Evolutionary conservation across 1,140 invertebrate species (phyloP).

Genomic region (Chionoecetes opilio): DNA sequence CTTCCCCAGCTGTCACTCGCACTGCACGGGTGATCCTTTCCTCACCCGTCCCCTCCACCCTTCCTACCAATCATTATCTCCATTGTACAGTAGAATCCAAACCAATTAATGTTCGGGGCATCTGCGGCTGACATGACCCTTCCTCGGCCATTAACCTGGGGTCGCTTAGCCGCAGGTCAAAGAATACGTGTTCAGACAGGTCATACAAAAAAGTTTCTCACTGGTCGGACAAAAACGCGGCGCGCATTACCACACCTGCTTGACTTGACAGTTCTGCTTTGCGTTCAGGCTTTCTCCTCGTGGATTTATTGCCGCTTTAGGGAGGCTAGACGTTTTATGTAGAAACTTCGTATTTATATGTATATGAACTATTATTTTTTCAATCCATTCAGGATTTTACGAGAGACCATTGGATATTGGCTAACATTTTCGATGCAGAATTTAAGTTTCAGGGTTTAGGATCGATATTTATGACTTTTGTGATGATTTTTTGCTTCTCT

Average conservation of each 20-base stretch:
- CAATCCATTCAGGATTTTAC: no score
- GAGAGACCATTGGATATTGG: no score
- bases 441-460: no score
- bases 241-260: not conserved
- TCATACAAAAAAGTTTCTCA: not conserved
- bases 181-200: not conserved
- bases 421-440: no score
- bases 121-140: not conserved
- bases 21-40: not conserved
- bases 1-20: not conserved
- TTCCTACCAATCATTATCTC: not conserved
- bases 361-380: no score
- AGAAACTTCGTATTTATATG: not conserved
- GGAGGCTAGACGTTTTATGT: not conserved
- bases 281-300: not conserved
- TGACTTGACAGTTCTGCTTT: slow-evolving; percentile 28
- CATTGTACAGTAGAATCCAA: slow-evolving; percentile 13
- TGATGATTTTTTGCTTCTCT: no score
- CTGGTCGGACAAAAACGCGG: not conserved
- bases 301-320: slow-evolving; percentile 1
- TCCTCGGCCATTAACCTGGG: slow-evolving; percentile 3
- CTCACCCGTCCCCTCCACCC: not conserved
- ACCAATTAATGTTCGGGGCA: not conserved
- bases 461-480: no score
- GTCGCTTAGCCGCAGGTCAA: not conserved